Evolutionary conservation across 2,113 vertebrate genomes (phyloP), one percentile per base, ranked within the genome.

Genomic region (Monarcha castaneiventris): DNA sequence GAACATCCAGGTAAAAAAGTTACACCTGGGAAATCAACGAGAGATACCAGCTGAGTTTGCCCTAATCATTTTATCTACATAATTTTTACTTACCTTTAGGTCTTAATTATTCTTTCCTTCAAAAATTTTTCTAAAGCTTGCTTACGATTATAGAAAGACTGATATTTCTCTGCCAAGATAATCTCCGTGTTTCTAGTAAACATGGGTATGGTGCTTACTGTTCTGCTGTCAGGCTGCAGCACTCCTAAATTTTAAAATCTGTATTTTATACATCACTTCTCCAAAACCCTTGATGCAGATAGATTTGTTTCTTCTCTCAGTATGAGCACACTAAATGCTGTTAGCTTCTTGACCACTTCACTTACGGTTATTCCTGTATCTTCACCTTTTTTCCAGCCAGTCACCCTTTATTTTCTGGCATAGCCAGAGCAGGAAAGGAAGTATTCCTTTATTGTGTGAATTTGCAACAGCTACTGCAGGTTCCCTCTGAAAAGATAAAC

Each of bases 21-120:
- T 82, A 61, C 41, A 22, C 44, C 35, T 43, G 25, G 25, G 61
- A 94, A 87, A 76, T 52, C 69, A 85, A 61, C 4, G 8, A 26
- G 33, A 64, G 35, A 75, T 82, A 75, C 43, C 21, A 82, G 37
- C 52, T 61, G n/a, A 68, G 16, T 82, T 82, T 93, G 35, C 25
- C 64, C 39, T 68, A 52, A 83, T 83, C 1, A 64, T 76, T 91
- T 94, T 56, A 64, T 54, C 74, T 61, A 61, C 37, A 52, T 72
- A 0, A 48, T 69, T 90, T 95, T 77, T 79, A 64, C 44, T 79
- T 89, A 85, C 15, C 22, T 82, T 63, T 73, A 54, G 41, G 33
- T 87, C 54, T 93, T 90, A 90, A 73, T 94, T 90, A 54, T 72
- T 59, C 55, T 68, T 82, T 87, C 55, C 49, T 90, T 95, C 62